phyloP scores from a whole-genome alignment of 2,888 invertebrate genomes.

The Nymphalis c-album region DNA sequence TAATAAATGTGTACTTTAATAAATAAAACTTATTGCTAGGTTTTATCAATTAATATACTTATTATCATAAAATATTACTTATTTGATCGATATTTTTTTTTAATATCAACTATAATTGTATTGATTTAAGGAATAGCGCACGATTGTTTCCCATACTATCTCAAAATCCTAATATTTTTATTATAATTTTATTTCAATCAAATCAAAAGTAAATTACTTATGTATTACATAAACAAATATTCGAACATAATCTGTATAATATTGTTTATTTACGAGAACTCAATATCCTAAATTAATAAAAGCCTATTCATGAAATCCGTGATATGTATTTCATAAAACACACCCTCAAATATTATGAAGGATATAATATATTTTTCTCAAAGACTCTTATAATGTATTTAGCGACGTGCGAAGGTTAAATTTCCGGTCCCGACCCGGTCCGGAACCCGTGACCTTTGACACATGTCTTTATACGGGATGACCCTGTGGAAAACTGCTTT shows the following conservation, averaged over 20 bases:
- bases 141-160: too few species aligned
- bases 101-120: too few species aligned
- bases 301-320: slow-evolving; percentile 1
- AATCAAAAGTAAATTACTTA: background rate
- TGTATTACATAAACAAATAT: too few species aligned
- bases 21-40: too few species aligned
- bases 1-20: background rate
- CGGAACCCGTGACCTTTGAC: slow-evolving; percentile 36
- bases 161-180: too few species aligned
- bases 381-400: slow-evolving; percentile 39
- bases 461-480: slow-evolving; percentile 37
- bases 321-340: slow-evolving; percentile 1
- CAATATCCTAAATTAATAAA: slow-evolving; percentile 7
- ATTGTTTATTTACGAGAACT: background rate
- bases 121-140: too few species aligned
- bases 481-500: slow-evolving; percentile 24
- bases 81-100: too few species aligned
- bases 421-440: slow-evolving; percentile 37
- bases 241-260: background rate
- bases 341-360: slow-evolving; percentile 17
- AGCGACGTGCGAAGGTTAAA: slow-evolving; percentile 40
- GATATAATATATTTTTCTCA: slow-evolving; percentile 37
- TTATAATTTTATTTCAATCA: too few species aligned
- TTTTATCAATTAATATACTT: too few species aligned
- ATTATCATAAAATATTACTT: too few species aligned